phyloP scores from a whole-genome alignment of 2,113 vertebrate species.

The Bubo bubo region DNA sequence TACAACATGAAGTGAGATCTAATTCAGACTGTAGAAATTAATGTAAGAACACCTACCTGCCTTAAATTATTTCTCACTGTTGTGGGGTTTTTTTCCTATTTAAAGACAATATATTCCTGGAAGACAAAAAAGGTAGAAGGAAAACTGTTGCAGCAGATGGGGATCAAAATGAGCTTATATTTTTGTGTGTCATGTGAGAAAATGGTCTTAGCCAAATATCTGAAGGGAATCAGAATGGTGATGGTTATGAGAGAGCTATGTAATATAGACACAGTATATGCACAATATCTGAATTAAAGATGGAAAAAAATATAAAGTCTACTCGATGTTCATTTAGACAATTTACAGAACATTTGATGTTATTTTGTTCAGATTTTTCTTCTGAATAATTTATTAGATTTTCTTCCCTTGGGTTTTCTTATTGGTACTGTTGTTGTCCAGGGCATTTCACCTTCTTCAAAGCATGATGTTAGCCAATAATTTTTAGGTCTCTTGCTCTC shows the following conservation, averaged over 20 bases:
- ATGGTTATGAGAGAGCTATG: neutral
- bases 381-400: neutral
- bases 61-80: neutral
- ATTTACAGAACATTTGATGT: neutral
- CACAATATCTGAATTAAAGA: neutral
- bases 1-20: neutral
- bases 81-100: neutral
- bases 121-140: neutral
- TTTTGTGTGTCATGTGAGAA: neutral
- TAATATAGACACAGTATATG: neutral
- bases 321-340: neutral
- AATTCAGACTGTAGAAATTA: neutral
- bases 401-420: neutral
- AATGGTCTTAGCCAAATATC: neutral
- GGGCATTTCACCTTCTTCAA: conserved; percentile 7
- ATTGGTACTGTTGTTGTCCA: neutral
- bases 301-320: neutral
- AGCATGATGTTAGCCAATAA: neutral
- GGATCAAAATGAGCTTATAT: neutral
- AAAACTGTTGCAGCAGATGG: neutral
- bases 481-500: neutral
- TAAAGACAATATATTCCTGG: neutral
- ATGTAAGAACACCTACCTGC: neutral
- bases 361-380: neutral
- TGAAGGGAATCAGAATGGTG: neutral